Percentiles rank a stretch among this genome's conserved stretches.
Conservation (phyloP, 2,113 vertebrate genomes). For the Pycnonotus jocosus region DNA sequence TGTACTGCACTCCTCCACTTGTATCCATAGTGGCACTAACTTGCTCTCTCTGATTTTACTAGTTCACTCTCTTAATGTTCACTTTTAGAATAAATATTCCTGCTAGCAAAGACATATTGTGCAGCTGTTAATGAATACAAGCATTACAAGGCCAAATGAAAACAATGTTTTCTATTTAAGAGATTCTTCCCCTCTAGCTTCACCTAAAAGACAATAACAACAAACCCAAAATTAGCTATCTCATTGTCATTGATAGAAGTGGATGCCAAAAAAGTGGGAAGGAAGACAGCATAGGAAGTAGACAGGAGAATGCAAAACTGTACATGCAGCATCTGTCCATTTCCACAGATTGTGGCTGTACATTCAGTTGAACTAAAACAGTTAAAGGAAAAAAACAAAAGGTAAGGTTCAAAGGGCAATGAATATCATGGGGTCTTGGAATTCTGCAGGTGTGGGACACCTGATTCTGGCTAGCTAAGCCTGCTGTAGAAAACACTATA, state of each 20-base stretch:
- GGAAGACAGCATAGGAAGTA: background rate
- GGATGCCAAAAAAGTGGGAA: background rate
- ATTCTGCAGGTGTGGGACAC: background rate
- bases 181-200: background rate
- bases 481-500: background rate
- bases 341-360: background rate
- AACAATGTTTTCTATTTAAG: background rate
- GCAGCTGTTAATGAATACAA: background rate
- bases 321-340: background rate
- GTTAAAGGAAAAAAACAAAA: background rate
- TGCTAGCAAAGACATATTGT: background rate
- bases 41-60: background rate
- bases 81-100: background rate
- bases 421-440: background rate
- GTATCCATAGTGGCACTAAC: background rate
- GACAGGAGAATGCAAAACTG: background rate
- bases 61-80: background rate
- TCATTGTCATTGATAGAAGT: background rate
- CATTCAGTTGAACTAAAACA: background rate
- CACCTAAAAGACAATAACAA: background rate
- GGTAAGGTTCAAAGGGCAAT: background rate
- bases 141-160: background rate
- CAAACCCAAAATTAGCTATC: background rate
- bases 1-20: background rate
- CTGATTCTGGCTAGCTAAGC: background rate